phyloP scores from a whole-genome alignment of 35 echinoderm and acorn worm species.

The Apostichopus californicus region DNA sequence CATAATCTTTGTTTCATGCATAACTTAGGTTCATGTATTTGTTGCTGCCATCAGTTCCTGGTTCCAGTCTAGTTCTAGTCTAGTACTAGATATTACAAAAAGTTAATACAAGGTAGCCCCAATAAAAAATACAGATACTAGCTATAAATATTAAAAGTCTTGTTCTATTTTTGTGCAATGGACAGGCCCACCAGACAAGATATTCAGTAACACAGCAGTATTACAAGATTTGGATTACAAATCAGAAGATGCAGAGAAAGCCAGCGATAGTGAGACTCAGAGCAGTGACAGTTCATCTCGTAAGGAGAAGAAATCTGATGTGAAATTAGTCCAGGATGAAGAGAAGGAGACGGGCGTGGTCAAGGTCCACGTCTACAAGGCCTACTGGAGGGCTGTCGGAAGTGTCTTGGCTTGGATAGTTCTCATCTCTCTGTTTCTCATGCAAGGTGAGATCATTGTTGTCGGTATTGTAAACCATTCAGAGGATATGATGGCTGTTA shows the following conservation, averaged over 20 bases:
- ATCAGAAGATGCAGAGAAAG: neutral
- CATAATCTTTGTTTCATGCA: too few relatives aligned
- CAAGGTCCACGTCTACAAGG: conserved; percentile 83
- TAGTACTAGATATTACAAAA: too few relatives aligned
- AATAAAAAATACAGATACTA: too few relatives aligned
- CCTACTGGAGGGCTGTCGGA: conserved; percentile 96
- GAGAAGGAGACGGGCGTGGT: conserved; percentile 91
- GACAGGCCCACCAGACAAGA: conserved; percentile 67
- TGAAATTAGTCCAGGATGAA: conserved; percentile 86
- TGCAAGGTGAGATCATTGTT: conserved; percentile 78
- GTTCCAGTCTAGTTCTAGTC: too few relatives aligned
- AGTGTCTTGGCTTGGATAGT: conserved; percentile 63
- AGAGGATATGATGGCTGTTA: too few relatives aligned
- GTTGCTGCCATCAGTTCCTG: too few relatives aligned
- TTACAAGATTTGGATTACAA: conserved; percentile 40
- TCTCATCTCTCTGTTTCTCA: conserved; percentile 76
- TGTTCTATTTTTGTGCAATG: neutral
- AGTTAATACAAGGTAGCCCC: too few relatives aligned
- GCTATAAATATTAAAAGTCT: neutral
- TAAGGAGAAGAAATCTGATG: conserved; percentile 13
- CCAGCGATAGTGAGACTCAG: neutral
- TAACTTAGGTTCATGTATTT: too few relatives aligned
- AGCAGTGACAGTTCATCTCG: neutral
- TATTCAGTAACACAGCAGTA: conserved; percentile 65
- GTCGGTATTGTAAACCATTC: too few relatives aligned